Percentiles rank a stretch among this genome's conserved stretches.
phyloP scores from a whole-genome alignment of 1,140 invertebrate genomes.

The Littorina saxatilis region DNA sequence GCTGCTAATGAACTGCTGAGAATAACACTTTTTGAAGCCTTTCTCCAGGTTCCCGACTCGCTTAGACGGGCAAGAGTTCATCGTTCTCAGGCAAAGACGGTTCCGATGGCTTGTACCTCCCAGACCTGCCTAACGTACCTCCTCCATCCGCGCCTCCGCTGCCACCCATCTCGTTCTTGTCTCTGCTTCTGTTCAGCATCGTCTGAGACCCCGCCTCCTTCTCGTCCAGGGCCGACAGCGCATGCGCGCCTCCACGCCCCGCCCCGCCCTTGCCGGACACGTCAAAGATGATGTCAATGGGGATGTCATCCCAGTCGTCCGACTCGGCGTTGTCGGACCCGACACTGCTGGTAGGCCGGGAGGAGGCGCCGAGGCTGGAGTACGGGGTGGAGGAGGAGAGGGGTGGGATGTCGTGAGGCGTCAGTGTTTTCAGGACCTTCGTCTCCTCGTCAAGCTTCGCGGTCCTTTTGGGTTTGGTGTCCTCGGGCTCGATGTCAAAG shows the following conservation, averaged over 20 bases:
- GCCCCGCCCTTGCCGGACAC: background rate
- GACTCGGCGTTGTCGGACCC: background rate
- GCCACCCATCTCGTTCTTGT: background rate
- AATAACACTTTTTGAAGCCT: too few species aligned
- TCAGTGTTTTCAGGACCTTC: too few species aligned
- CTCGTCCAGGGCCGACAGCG: background rate
- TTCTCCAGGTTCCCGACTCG: too few species aligned
- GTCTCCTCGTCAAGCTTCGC: background rate
- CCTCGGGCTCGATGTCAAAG: slow-evolving; percentile 49
- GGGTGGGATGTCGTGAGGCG: background rate
- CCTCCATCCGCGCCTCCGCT: background rate
- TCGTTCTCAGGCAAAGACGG: background rate
- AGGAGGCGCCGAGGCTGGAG: background rate
- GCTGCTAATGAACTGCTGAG: too few species aligned
- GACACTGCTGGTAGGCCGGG: background rate
- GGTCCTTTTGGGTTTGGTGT: background rate
- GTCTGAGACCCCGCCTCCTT: background rate
- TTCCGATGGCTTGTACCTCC: background rate
- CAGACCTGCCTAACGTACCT: too few species aligned
- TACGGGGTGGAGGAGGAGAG: background rate
- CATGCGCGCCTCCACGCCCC: background rate
- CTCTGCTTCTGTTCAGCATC: background rate
- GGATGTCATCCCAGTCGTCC: background rate
- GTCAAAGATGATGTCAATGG: slow-evolving; percentile 9
- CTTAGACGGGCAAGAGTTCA: background rate